phyloP scores from a whole-genome alignment of 2,888 invertebrate species.

The Enchytraeus crypticus region DNA sequence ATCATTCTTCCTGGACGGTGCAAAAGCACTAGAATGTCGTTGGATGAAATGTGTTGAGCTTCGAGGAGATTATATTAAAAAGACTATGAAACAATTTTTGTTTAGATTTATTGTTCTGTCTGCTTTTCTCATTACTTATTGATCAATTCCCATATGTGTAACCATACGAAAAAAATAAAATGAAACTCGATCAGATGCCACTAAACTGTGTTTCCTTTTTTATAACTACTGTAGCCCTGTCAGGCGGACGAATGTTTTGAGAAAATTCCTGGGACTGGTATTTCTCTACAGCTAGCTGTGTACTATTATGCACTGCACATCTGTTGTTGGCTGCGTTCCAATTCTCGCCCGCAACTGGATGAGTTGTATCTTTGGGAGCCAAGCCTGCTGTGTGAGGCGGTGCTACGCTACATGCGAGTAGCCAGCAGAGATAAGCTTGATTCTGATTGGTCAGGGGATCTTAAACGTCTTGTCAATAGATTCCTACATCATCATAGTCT shows the following conservation, averaged over 20 bases:
- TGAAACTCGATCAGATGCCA: no score
- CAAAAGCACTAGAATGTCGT: no score
- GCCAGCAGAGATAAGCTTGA: background rate
- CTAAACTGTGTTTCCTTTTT: no score
- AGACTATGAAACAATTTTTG: no score
- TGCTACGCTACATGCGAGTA: constrained; percentile 16
- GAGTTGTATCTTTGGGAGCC: constrained; percentile 31
- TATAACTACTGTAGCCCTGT: constrained; percentile 25
- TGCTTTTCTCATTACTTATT: no score
- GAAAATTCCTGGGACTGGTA: constrained; percentile 43
- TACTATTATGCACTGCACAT: constrained; percentile 49
- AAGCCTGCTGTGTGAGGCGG: constrained; percentile 31
- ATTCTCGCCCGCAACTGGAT: constrained; percentile 23
- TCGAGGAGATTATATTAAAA: no score
- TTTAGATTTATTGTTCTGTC: no score
- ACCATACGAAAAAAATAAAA: no score
- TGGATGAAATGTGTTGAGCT: no score
- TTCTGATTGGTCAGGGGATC: constrained; percentile 19
- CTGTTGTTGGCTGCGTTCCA: constrained; percentile 30
- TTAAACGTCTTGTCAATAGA: constrained; percentile 32
- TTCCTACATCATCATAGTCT: constrained; percentile 43
- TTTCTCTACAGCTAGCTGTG: constrained; percentile 47
- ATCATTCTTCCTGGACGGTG: no score
- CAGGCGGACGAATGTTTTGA: constrained; percentile 41
- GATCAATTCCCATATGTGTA: no score